Evolutionary conservation across 2,888 invertebrate species (phyloP), one percentile per base, ranked within the genome.

Genomic region (Leptinotarsa tumamoca): DNA sequence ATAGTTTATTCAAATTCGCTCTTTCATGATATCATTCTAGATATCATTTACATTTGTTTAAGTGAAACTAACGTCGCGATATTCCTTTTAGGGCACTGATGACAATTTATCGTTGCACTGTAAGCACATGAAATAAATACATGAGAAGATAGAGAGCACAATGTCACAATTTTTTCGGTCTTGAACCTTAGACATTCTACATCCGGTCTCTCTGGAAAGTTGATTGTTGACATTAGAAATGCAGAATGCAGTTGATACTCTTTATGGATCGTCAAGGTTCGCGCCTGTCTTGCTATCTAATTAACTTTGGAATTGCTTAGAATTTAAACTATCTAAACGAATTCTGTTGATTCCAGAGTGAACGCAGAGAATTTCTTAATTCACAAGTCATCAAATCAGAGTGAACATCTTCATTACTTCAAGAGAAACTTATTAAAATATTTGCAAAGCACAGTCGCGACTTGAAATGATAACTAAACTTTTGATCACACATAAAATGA

Each of bases 81-180:
- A 13, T 43, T 63, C 43, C 63, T 63, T 63, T 43, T 33, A 63
- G 15, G 43, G 63, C 7, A 43, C 63, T 63, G 63, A 43, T 43
- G 63, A 63, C 63, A 63, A n/a, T 58, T 21, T 58, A 23, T 58
- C 23, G 21, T 23, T 58, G 23, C 58, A 58, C 58, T 23, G 21
- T 33, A n/a, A n/a, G 43, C 63, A 63, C 63, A 63, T 33, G 63
- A 63, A 33, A 63, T 63, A 63, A 27, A 63, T 63, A 43, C 63
- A 10, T 43, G 33, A 33, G 7, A 33, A 33, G 27, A 63, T 43
- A 17, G 63, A 63, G 63, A 63, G 43, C 63, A 63, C 63, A 33
- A 17, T 33, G 63, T 63, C 14, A 23, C 14, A 54, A 23, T 58
- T 18, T 27, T 58, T 63, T n/a, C 7, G n/a, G 63, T 63, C 33